These are phyloP conservation scores for Eupeodes latifasciatus DNA, from an alignment of 2,888 invertebrate genomes.

Conservation along the genomic window DNA sequence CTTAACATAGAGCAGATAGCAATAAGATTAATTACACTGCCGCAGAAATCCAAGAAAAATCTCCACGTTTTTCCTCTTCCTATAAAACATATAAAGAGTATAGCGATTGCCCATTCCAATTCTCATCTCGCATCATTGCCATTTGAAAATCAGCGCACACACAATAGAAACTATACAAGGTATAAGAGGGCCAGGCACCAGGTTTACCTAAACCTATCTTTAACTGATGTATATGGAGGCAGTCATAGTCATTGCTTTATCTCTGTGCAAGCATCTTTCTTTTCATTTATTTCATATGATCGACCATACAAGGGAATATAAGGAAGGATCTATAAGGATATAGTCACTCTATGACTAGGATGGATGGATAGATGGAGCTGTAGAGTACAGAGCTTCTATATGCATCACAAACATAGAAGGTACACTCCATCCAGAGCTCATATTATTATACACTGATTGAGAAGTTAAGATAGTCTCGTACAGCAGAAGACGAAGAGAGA, in stretches of 20 bases:
- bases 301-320: slow-evolving; percentile 63
- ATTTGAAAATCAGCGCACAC: slow-evolving; percentile 58
- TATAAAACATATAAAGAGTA: not conserved
- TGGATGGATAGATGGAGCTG: slow-evolving; percentile 58
- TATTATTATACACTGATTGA: slow-evolving; percentile 42
- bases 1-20: slow-evolving; percentile 14
- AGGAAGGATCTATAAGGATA: slow-evolving; percentile 65
- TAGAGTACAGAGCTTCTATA: not conserved
- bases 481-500: not conserved
- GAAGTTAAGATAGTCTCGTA: slow-evolving; percentile 32
- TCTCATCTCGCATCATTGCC: not conserved
- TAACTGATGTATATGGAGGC: not conserved
- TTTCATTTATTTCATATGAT: slow-evolving; percentile 73
- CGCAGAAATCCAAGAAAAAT: slow-evolving; percentile 59
- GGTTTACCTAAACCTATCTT: slow-evolving; percentile 26
- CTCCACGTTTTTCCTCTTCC: slow-evolving; percentile 6
- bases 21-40: slow-evolving; percentile 73
- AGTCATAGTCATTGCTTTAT: slow-evolving; percentile 66
- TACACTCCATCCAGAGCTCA: not conserved
- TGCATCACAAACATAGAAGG: not conserved
- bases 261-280: slow-evolving; percentile 67
- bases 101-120: slow-evolving; percentile 34
- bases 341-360: slow-evolving; percentile 65
- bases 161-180: slow-evolving; percentile 55
- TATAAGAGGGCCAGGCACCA: slow-evolving; percentile 15